A percentile compares a stretch with the other conserved stretches of the same genome.
Evolutionary conservation across 2,113 vertebrate species (phyloP).

Genomic region (Gobiocypris rarus): DNA sequence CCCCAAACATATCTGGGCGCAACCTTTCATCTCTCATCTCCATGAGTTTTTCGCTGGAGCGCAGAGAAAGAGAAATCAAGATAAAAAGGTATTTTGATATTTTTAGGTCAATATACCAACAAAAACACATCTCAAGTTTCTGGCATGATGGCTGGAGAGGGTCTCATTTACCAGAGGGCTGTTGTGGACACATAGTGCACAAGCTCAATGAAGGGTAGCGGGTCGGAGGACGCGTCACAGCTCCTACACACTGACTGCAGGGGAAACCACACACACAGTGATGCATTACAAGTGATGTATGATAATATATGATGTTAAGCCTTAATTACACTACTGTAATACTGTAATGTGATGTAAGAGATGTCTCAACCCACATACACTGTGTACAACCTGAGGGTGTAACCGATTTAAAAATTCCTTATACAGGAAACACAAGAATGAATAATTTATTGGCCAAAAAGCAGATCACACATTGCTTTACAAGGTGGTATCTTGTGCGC

Average conservation of each 20-base stretch:
- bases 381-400: constrained; percentile 7
- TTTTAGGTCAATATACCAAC: neutral
- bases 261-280: constrained; percentile 22
- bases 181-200: constrained; percentile 98
- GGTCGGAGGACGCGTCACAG: constrained; percentile 96
- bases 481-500: neutral
- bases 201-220: constrained; percentile 93
- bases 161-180: constrained; percentile 88
- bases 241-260: constrained; percentile 91
- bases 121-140: neutral
- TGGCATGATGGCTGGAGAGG: neutral
- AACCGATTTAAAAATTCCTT: neutral
- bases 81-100: neutral
- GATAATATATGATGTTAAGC: neutral
- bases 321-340: constrained; percentile 2
- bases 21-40: constrained; percentile 86
- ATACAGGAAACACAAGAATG: neutral
- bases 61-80: neutral
- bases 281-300: neutral
- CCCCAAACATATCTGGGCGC: constrained; percentile 86
- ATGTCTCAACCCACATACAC: neutral
- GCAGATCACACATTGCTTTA: neutral
- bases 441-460: neutral
- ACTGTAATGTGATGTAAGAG: neutral
- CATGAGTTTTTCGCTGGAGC: constrained; percentile 84